Evolutionary conservation across 2,888 invertebrate species (phyloP).

Genomic region (Ethmia dodecea): DNA sequence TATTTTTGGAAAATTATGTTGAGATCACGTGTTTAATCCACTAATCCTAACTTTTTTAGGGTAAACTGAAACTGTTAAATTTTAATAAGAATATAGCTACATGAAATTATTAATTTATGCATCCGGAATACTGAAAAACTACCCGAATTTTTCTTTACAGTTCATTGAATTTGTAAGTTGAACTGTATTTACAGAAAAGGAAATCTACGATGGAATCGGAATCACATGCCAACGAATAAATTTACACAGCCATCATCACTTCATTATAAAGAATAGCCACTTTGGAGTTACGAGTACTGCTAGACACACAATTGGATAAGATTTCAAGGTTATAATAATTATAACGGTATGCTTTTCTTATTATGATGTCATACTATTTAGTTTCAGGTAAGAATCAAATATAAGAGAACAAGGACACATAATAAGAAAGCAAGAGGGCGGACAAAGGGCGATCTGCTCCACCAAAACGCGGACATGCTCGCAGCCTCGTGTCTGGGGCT

Average conservation of each 20-base stretch:
- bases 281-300: constrained; percentile 76
- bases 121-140: no score
- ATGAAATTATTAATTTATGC: no score
- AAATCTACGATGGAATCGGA: no score
- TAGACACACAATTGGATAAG: constrained; percentile 61
- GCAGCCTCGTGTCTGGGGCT: constrained; percentile 77
- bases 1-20: no score
- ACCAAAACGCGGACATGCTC: constrained; percentile 74
- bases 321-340: constrained; percentile 54
- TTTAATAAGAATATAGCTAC: no score
- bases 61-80: no score
- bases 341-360: constrained; percentile 65
- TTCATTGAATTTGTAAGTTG: no score
- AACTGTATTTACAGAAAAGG: no score
- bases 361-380: constrained; percentile 36
- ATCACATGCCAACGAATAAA: no score
- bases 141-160: no score
- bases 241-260: constrained; percentile 51
- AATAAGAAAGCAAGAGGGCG: constrained; percentile 73
- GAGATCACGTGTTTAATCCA: no score
- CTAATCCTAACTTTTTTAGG: no score
- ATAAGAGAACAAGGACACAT: constrained; percentile 37
- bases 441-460: constrained; percentile 66
- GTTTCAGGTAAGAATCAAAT: constrained; percentile 12
- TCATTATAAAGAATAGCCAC: constrained; percentile 40